Evolutionary conservation across 2,113 vertebrate genomes (phyloP), one percentile per base, ranked within the genome.

Genomic region (Malaclemys terrapin): DNA sequence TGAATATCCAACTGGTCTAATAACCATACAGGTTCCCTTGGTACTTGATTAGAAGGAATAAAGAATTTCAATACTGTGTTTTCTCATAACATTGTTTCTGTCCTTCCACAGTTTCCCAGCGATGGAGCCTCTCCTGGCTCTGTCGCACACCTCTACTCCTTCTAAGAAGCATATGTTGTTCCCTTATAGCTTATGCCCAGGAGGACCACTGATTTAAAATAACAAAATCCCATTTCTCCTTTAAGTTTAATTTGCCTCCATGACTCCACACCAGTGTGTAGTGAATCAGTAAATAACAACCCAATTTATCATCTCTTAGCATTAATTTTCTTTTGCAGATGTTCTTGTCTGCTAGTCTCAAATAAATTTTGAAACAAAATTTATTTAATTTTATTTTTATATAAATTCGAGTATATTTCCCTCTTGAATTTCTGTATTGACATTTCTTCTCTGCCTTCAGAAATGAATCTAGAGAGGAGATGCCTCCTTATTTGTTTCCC

Each of bases 281-380:
- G 84, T 0, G 0, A 65, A 75, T 75, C 22, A 92, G 95, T 91
- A 94, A 96, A 93, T 79, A 91, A 96, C 62, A 86, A 91, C 93
- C 95, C 96, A 96, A 81, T 96, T 65, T 96, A 95, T 85, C 96
- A 91, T 89, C 95, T 96, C 92, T 91, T 85, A 95, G 90, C 92
- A 94, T 90, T 96, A 79, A 91, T 94, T 96, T 97, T 96, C 87
- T 92, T 95, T 88, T 91, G 82, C 94, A 95, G 87, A 92, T 92
- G 91, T 45, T 93, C 93, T 92, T 94, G 85, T 83, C 82, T 0
- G 0, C 87, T 89, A 82, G 53, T 93, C 96, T 96, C 93, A 92
- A 95, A 89, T 88, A 85, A 79, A 89, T 57, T 96, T 95, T 76
- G 84, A 95, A 95, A 95, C 87, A 91, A 91, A 88, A 79, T 96